These are phyloP conservation scores for Neolamprologus cancellatus DNA, from an alignment of 2,113 vertebrate genomes.

Conservation along the genomic window DNA sequence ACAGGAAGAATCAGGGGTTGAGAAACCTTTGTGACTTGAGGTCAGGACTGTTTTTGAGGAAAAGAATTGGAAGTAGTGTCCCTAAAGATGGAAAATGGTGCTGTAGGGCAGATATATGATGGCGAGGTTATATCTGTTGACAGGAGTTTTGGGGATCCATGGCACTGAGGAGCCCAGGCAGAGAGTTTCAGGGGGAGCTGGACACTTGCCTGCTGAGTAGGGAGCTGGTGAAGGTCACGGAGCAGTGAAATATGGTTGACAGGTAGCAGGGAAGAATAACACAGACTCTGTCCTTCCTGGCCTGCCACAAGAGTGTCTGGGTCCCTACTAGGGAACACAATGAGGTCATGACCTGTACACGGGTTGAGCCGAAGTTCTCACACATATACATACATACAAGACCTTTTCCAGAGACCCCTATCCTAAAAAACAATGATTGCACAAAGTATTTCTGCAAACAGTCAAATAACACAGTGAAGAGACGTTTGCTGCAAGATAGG, in stretches of 20 bases:
- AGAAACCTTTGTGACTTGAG: conserved; percentile 9
- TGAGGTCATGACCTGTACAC: conserved; percentile 71
- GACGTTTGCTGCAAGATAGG: background rate
- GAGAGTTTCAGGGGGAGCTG: background rate
- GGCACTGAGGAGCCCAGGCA: background rate
- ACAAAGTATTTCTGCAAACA: background rate
- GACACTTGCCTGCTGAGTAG: conserved; percentile 40
- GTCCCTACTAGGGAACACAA: conserved; percentile 72
- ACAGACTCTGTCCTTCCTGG: conserved; percentile 77
- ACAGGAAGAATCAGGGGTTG: conserved; percentile 49
- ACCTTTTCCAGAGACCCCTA: background rate
- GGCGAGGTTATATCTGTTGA: conserved; percentile 4
- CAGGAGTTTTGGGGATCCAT: background rate
- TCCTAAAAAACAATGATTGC: background rate
- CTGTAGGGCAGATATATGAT: background rate
- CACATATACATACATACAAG: background rate
- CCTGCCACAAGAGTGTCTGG: conserved; percentile 61
- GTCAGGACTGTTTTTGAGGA: conserved; percentile 23
- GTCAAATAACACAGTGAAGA: background rate
- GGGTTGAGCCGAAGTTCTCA: conserved; percentile 70
- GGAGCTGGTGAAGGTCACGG: conserved; percentile 50
- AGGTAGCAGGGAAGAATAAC: conserved; percentile 76
- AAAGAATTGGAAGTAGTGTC: background rate
- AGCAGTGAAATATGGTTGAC: conserved; percentile 73
- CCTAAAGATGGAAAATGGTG: background rate